Evolutionary conservation across 2,797 vertebrate genomes (phyloP).

Genomic region (Malacoraja senta): DNA sequence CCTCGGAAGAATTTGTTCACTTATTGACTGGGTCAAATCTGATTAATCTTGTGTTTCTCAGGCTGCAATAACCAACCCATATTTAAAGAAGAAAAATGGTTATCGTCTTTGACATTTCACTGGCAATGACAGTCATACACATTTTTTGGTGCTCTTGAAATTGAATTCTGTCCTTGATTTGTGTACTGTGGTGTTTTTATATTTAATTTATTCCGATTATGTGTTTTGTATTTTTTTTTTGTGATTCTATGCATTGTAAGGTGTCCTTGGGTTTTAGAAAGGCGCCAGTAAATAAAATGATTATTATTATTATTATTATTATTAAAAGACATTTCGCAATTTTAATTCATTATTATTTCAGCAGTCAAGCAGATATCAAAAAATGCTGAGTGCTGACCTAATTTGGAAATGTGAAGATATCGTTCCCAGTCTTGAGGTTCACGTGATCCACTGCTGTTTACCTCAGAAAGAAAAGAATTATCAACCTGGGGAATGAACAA

Average conservation of each 20-base stretch:
- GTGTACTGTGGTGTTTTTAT: too few species aligned
- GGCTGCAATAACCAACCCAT: conserved; percentile 24
- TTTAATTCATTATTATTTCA: conserved; percentile 28
- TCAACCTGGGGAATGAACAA: neutral
- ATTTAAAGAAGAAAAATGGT: conserved; percentile 33
- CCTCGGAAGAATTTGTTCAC: conserved; percentile 65
- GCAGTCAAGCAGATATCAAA: conserved; percentile 7
- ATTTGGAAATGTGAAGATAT: neutral
- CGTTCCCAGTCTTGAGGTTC: neutral
- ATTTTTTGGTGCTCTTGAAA: too few species aligned
- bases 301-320: too few species aligned
- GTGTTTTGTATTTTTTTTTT: too few species aligned
- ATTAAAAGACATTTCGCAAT: neutral
- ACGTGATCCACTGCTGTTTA: neutral
- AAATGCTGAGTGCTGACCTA: neutral
- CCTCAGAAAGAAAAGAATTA: neutral
- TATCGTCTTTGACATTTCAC: conserved; percentile 20
- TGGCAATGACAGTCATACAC: conserved; percentile 3
- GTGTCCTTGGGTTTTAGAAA: too few species aligned
- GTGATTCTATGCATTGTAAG: too few species aligned
- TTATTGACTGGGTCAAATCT: conserved; percentile 46
- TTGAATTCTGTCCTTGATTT: too few species aligned
- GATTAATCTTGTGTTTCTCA: conserved; percentile 35
- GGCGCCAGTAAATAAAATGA: too few species aligned
- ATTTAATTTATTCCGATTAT: too few species aligned